A percentile compares a stretch with the other conserved stretches of the same genome.
These are phyloP conservation scores for Semicossyphus pulcher DNA, from an alignment of 2,113 vertebrate species.

Conservation along the genomic window DNA sequence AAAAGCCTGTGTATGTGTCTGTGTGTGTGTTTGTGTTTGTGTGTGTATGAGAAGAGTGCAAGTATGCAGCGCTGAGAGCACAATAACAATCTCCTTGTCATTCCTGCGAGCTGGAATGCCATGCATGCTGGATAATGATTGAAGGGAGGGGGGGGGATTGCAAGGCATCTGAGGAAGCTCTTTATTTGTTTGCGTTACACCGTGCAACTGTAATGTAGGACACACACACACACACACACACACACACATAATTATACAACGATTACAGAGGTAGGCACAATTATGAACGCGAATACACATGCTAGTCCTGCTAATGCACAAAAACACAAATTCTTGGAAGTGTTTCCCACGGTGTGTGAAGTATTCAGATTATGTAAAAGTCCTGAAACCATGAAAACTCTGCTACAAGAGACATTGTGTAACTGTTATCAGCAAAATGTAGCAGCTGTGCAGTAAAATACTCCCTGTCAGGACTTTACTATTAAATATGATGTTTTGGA, in stretches of 20 bases:
- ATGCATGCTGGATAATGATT: conserved; percentile 83
- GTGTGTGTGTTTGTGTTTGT: conserved; percentile 42
- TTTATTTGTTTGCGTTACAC: conserved; percentile 81
- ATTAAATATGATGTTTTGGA: too few species aligned
- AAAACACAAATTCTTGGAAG: neutral
- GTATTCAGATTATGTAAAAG: neutral
- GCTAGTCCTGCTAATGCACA: conserved; percentile 7
- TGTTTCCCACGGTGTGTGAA: conserved; percentile 57
- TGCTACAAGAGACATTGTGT: too few species aligned
- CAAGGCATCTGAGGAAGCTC: conserved; percentile 78
- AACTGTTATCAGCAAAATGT: too few species aligned
- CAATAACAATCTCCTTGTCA: conserved; percentile 85
- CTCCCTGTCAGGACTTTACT: too few species aligned
- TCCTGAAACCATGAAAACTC: too few species aligned
- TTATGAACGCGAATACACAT: neutral
- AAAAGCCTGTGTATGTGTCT: conserved; percentile 59
- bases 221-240: conserved; percentile 42
- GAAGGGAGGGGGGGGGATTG: conserved; percentile 39
- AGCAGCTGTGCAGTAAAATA: too few species aligned
- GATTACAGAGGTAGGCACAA: conserved; percentile 41
- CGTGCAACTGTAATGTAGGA: conserved; percentile 69
- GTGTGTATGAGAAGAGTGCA: conserved; percentile 69
- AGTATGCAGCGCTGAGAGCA: conserved; percentile 78
- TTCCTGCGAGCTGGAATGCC: conserved; percentile 82
- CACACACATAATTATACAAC: conserved; percentile 48